Percentiles rank a stretch among this genome's conserved stretches.
Evolutionary conservation across 2,888 invertebrate genomes (phyloP).

Genomic region (Mythimna pallens): DNA sequence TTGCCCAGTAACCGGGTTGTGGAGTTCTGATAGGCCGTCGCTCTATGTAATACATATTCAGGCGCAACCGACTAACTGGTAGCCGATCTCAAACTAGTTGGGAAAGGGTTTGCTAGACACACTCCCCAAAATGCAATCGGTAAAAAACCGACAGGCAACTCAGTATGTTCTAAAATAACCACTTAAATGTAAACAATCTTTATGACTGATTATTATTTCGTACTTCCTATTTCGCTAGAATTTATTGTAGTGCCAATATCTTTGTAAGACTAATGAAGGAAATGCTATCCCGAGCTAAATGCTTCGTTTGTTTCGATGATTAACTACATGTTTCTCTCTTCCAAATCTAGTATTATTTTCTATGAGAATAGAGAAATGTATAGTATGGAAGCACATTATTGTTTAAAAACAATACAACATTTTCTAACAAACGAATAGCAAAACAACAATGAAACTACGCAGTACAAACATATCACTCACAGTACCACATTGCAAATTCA

Average conservation of each 20-base stretch:
- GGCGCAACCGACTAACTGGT: no score
- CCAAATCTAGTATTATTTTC: background rate
- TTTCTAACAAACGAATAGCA: background rate
- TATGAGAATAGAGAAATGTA: background rate
- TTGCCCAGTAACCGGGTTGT: background rate
- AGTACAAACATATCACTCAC: constrained; percentile 26
- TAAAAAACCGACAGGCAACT: background rate
- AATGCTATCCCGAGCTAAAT: background rate
- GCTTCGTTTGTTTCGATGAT: background rate
- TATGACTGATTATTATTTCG: background rate
- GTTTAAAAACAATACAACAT: background rate
- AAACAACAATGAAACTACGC: constrained; percentile 28
- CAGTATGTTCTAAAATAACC: background rate
- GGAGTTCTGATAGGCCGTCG: background rate
- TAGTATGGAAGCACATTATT: no score
- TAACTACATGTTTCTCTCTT: background rate
- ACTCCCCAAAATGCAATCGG: no score
- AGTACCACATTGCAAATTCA: constrained; percentile 33
- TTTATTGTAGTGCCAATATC: background rate
- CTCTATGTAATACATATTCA: no score
- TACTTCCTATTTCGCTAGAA: background rate
- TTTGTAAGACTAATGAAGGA: background rate
- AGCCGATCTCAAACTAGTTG: background rate
- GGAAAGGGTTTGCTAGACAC: background rate
- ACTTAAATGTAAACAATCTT: background rate